phyloP scores from a whole-genome alignment of 64 coral and sea anemone genomes.

The Stichodactyla mertensii region DNA sequence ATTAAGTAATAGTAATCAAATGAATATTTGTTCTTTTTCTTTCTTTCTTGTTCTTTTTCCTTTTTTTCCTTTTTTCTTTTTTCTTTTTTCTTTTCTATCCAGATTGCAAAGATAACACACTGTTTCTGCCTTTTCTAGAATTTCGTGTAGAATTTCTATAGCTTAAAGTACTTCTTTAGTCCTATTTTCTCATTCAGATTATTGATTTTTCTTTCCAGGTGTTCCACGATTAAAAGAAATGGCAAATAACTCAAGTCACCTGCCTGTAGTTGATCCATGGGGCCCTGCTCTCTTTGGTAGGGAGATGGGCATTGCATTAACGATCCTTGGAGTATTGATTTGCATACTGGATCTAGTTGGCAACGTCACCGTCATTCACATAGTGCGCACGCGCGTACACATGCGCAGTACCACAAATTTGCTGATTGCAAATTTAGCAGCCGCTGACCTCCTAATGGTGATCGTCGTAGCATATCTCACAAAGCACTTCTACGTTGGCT shows the following conservation, averaged over 20 bases:
- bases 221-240: neutral
- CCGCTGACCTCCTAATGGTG: slow-evolving; percentile 57
- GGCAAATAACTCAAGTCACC: slow-evolving; percentile 10
- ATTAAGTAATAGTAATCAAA: no score
- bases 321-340: slow-evolving; percentile 11
- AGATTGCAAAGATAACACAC: no score
- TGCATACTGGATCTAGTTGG: slow-evolving; percentile 27
- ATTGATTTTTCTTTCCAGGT: neutral
- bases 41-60: no score
- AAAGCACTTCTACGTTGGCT: slow-evolving; percentile 30
- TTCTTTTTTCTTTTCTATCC: no score
- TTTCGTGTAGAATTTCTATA: no score
- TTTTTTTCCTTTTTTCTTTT: no score
- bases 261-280: neutral
- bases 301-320: slow-evolving; percentile 14
- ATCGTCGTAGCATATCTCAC: slow-evolving; percentile 27
- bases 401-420: slow-evolving; percentile 41
- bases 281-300: neutral
- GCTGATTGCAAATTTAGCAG: slow-evolving; percentile 50
- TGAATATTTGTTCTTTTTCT: no score
- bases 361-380: slow-evolving; percentile 33
- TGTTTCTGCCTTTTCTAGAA: no score
- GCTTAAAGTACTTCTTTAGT: no score
- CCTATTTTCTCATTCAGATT: neutral
- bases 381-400: slow-evolving; percentile 30